Evolutionary conservation across 2,113 vertebrate genomes (phyloP).

Genomic region (Mobula hypostoma): DNA sequence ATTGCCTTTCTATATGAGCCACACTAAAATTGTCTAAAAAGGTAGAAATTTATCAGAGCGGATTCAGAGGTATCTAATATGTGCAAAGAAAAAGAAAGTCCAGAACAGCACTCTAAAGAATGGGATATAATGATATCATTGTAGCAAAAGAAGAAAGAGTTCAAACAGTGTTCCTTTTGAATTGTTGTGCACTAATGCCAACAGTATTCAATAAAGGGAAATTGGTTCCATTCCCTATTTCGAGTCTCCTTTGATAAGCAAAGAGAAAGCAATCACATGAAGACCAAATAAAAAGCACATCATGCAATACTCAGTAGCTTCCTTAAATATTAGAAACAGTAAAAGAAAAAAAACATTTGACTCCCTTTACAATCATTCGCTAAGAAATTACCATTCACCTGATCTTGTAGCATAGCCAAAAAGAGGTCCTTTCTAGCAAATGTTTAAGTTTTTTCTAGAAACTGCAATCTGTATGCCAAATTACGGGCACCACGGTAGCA

Average conservation of each 20-base stretch:
- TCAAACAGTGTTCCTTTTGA: neutral
- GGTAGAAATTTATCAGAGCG: neutral
- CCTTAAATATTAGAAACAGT: neutral
- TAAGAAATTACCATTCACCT: conserved; percentile 11
- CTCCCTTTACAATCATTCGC: neutral
- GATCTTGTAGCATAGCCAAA: neutral
- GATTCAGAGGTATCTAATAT: neutral
- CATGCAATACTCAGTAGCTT: neutral
- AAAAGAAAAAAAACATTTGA: neutral
- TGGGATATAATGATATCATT: neutral
- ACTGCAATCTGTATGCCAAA: conserved; percentile 26
- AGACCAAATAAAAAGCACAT: neutral
- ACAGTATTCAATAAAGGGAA: neutral
- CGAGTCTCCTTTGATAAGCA: neutral
- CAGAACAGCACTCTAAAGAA: neutral
- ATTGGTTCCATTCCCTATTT: neutral
- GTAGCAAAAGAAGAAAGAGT: neutral
- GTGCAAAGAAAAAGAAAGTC: neutral
- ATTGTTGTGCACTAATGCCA: neutral
- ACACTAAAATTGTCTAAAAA: neutral
- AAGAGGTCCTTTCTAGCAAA: conserved; percentile 19
- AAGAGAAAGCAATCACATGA: neutral
- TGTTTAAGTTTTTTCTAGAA: conserved; percentile 6
- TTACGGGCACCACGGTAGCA: too few relatives aligned
- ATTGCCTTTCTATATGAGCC: neutral